Conservation (phyloP, 2,113 vertebrate genomes). For the Chaenocephalus aceratus region DNA sequence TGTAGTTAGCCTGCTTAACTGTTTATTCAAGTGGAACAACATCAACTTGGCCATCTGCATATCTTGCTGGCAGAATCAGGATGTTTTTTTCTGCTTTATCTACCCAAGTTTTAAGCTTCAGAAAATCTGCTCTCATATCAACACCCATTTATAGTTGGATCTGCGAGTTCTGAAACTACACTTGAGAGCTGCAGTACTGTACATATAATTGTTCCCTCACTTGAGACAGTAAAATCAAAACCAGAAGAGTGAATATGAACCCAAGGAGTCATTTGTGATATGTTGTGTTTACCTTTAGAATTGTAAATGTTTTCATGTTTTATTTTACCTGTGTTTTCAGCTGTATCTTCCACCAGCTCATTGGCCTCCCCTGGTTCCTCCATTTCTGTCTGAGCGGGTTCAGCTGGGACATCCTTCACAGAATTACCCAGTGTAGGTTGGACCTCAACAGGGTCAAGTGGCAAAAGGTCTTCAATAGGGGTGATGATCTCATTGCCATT, state of each 20-base stretch:
- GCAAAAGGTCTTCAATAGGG: constrained; percentile 59
- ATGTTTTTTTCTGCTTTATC: constrained; percentile 35
- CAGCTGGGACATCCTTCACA: constrained; percentile 49
- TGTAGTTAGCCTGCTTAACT: constrained; percentile 24
- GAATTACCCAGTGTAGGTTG: constrained; percentile 55
- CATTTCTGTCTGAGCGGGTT: constrained; percentile 39
- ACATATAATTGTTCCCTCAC: background rate
- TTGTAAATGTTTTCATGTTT: background rate
- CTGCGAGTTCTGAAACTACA: constrained; percentile 33
- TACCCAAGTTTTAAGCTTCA: constrained; percentile 41
- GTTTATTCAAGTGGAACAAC: constrained; percentile 45
- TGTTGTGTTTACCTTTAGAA: background rate
- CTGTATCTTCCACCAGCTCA: constrained; percentile 60
- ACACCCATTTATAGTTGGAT: constrained; percentile 2
- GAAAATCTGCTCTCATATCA: constrained; percentile 32
- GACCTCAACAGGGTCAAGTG: constrained; percentile 26
- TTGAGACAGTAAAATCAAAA: background rate
- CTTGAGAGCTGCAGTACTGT: background rate
- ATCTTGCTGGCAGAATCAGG: constrained; percentile 40
- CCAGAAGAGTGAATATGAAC: background rate
- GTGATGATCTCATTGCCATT: constrained; percentile 66
- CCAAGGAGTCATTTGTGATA: background rate
- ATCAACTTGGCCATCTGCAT: constrained; percentile 44
- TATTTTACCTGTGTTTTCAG: constrained; percentile 57
- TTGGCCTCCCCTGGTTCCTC: constrained; percentile 51